Conservation (phyloP, 2,797 vertebrate species). For the Rachycentron canadum region DNA sequence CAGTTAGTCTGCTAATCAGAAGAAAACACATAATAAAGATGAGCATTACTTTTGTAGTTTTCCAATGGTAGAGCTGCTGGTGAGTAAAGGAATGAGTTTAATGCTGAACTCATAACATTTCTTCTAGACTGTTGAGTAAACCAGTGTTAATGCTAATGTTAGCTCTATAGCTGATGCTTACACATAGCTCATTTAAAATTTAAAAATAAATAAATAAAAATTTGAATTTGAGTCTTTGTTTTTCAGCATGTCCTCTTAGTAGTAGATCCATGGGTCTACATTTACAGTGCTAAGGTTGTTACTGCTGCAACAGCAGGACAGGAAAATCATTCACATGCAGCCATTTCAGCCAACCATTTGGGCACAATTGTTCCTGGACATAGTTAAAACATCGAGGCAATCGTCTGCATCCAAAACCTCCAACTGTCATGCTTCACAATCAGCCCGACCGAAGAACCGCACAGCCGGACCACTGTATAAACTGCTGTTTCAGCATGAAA, state of each 20-base stretch:
- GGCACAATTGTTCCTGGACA: not conserved
- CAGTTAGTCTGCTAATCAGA: no score
- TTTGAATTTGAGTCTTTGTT: not conserved
- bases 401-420: not conserved
- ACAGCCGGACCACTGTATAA: not conserved
- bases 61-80: no score
- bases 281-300: not conserved
- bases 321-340: not conserved
- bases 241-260: not conserved
- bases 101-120: no score
- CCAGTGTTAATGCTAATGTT: no score
- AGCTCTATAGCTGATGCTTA: no score
- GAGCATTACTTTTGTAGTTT: no score
- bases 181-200: no score
- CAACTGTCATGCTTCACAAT: constrained; percentile 1
- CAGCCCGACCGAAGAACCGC: not conserved
- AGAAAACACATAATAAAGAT: no score
- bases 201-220: not conserved
- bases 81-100: no score
- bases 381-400: not conserved
- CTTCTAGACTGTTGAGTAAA: no score
- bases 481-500: not conserved
- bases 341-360: not conserved
- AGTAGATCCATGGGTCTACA: not conserved
- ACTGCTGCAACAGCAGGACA: not conserved